Conservation (phyloP, 2,113 vertebrate genomes). For the Erythrocercus mccallii region DNA sequence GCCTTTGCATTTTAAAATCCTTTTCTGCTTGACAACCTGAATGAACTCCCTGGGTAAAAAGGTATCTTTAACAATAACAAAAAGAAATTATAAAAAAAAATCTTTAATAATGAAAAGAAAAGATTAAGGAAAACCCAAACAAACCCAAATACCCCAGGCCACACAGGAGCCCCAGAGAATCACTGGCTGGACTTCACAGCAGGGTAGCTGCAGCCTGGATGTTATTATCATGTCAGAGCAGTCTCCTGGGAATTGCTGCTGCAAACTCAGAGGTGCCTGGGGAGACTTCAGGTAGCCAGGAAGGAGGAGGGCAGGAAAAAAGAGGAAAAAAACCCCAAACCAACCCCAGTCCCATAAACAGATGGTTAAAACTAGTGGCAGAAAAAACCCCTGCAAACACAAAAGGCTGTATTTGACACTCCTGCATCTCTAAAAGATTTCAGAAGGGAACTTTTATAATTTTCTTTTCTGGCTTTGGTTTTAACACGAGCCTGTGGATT, state of each 20-base stretch:
- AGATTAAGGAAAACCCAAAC: background rate
- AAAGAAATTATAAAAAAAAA: background rate
- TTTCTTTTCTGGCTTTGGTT: background rate
- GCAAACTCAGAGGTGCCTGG: constrained; percentile 28
- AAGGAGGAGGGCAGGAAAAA: background rate
- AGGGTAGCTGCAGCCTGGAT: background rate
- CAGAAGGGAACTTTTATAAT: background rate
- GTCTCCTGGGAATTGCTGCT: constrained; percentile 39
- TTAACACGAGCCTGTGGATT: background rate
- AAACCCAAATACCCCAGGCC: background rate
- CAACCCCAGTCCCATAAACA: background rate
- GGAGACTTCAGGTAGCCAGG: constrained; percentile 41
- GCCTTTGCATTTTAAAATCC: background rate
- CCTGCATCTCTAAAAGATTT: background rate
- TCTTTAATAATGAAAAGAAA: background rate
- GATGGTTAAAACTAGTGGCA: constrained; percentile 11
- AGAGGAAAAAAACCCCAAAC: fast-evolving
- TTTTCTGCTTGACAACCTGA: background rate
- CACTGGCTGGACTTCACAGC: constrained; percentile 30
- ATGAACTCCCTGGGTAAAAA: background rate
- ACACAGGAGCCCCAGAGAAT: background rate
- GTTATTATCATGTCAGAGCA: constrained; percentile 5
- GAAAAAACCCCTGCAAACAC: background rate
- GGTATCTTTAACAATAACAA: background rate
- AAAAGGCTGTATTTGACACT: background rate